Conservation (phyloP, 2,113 vertebrate genomes). For the Corvus cornix region DNA sequence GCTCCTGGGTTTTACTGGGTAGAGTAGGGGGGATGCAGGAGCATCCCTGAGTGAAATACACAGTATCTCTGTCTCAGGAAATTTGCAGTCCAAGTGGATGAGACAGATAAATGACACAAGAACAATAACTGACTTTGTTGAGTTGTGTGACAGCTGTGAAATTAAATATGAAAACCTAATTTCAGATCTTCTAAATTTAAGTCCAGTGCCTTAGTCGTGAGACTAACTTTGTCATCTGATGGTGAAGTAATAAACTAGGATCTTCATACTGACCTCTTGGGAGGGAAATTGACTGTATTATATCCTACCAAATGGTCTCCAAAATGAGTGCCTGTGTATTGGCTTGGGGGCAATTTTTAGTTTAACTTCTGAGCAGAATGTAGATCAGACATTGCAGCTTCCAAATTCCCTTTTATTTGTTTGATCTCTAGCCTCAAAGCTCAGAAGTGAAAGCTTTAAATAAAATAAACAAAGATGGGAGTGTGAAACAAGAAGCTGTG, state of each 20-base stretch:
- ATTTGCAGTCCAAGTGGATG: not conserved
- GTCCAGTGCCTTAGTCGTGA: not conserved
- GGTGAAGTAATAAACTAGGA: not conserved
- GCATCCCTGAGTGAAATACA: not conserved
- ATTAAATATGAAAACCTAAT: not conserved
- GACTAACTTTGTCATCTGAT: not conserved
- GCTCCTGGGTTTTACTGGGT: not conserved
- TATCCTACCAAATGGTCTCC: not conserved
- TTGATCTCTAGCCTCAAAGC: conserved; percentile 55
- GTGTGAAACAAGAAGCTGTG: conserved; percentile 15
- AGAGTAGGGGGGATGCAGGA: not conserved
- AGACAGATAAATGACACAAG: not conserved
- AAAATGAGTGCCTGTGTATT: not conserved
- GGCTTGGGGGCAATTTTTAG: conserved; percentile 22
- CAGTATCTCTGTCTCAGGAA: not conserved
- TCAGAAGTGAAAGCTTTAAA: conserved; percentile 41
- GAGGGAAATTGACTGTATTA: not conserved
- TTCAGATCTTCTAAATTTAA: not conserved
- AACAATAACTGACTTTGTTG: not conserved
- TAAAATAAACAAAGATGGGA: conserved; percentile 51
- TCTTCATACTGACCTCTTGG: not conserved
- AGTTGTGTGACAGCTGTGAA: not conserved
- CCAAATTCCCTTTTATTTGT: conserved; percentile 44
- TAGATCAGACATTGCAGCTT: conserved; percentile 24
- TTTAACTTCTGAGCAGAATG: conserved; percentile 27